Evolutionary conservation across 2,888 invertebrate genomes (phyloP).

Genomic region (Diogma glabrata): DNA sequence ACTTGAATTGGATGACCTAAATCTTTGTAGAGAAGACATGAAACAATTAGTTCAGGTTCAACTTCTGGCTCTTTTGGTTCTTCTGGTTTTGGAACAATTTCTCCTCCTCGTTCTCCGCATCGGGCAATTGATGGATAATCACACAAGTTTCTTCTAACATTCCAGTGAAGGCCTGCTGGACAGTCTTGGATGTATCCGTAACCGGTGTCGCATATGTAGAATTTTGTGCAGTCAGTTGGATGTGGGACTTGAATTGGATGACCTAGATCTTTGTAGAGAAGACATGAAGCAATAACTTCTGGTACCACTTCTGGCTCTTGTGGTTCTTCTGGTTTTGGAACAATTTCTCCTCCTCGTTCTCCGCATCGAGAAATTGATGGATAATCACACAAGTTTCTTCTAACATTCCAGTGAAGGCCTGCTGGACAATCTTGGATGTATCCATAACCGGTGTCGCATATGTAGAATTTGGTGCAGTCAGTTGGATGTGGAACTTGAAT

Average conservation of each 20-base stretch:
- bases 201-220: constrained; percentile 1
- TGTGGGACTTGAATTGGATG: not conserved
- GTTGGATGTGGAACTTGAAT: constrained; percentile 8
- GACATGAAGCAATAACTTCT: no score
- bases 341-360: no score
- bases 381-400: constrained; percentile 4
- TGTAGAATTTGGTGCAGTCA: constrained; percentile 6
- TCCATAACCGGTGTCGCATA: not conserved
- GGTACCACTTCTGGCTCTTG: no score
- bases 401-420: constrained; percentile 4
- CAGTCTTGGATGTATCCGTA: not conserved
- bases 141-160: not conserved
- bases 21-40: not conserved
- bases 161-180: not conserved
- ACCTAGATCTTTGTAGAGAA: not conserved
- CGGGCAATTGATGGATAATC: not conserved
- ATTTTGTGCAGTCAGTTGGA: not conserved
- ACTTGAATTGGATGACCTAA: not conserved
- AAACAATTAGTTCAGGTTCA: not conserved
- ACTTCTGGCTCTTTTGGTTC: no score
- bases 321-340: no score
- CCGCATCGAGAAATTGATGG: constrained; percentile 3
- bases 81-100: no score
- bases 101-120: no score
- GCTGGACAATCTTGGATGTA: not conserved